Conservation (phyloP, 2,113 vertebrate genomes). For the Progne subis region DNA sequence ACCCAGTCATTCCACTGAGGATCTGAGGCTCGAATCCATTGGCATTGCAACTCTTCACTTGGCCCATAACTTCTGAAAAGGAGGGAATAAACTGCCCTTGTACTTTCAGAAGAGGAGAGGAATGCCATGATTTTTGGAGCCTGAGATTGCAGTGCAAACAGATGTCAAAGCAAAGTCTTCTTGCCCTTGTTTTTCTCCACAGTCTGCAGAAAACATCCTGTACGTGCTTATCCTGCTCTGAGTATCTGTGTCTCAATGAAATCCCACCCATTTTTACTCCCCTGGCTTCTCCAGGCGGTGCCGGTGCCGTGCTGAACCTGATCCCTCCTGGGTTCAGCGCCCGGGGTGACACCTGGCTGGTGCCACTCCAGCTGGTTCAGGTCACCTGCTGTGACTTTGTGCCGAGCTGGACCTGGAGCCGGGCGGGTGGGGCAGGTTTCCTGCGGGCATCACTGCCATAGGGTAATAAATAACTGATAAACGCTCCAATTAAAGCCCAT, state of each 20-base stretch:
- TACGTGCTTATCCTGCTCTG: background rate
- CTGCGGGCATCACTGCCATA: background rate
- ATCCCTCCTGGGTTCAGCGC: background rate
- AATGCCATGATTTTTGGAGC: background rate
- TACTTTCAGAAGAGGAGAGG: background rate
- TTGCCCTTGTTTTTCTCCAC: slow-evolving; percentile 11
- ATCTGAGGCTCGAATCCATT: background rate
- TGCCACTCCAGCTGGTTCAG: rapidly evolving
- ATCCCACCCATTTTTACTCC: background rate
- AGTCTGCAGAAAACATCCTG: background rate
- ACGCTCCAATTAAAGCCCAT: rapidly evolving
- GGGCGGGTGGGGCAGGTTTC: background rate
- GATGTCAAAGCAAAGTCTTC: background rate
- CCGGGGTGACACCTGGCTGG: background rate
- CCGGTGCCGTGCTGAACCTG: background rate
- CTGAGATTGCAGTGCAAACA: background rate
- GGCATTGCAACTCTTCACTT: background rate
- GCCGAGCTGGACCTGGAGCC: background rate
- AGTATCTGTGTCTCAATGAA: background rate
- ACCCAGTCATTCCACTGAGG: background rate
- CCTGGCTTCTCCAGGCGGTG: background rate
- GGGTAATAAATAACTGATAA: background rate
- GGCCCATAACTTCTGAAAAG: background rate
- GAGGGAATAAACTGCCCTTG: background rate
- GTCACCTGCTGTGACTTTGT: background rate